Conservation (phyloP, 2,113 vertebrate genomes). For the Etia nguti region DNA sequence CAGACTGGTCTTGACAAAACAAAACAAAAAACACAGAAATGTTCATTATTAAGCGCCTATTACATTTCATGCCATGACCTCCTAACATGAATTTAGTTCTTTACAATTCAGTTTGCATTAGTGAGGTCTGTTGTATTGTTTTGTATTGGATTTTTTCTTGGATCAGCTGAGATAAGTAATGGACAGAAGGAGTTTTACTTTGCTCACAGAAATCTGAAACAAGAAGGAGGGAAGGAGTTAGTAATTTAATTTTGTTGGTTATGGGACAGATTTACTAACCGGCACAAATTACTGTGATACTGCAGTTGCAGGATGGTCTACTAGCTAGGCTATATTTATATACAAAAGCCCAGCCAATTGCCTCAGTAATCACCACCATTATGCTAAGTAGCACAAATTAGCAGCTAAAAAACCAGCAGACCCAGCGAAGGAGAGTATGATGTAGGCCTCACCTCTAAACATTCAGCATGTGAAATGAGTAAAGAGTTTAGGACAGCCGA, state of each 20-base stretch:
- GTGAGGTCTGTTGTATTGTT: neutral
- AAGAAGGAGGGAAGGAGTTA: neutral
- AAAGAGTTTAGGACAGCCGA: neutral
- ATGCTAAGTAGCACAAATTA: neutral
- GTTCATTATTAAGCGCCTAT: neutral
- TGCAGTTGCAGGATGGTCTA: neutral
- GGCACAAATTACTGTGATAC: neutral
- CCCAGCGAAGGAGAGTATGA: neutral
- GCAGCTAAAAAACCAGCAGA: neutral
- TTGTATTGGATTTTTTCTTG: neutral
- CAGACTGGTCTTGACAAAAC: neutral
- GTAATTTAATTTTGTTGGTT: neutral
- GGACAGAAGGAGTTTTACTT: neutral
- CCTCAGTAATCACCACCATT: neutral
- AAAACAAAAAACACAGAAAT: neutral
- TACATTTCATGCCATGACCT: neutral
- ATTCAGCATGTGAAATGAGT: neutral
- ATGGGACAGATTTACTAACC: neutral
- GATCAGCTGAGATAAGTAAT: neutral
- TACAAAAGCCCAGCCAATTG: neutral
- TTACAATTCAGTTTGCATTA: neutral
- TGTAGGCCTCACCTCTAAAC: neutral
- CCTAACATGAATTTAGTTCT: accelerated
- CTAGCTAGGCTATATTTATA: neutral
- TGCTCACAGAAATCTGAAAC: neutral